Percentiles rank a stretch among this genome's conserved stretches.
These are phyloP conservation scores for Drosophila setosimentum DNA, from an alignment of 2,888 invertebrate genomes.

Conservation along the genomic window DNA sequence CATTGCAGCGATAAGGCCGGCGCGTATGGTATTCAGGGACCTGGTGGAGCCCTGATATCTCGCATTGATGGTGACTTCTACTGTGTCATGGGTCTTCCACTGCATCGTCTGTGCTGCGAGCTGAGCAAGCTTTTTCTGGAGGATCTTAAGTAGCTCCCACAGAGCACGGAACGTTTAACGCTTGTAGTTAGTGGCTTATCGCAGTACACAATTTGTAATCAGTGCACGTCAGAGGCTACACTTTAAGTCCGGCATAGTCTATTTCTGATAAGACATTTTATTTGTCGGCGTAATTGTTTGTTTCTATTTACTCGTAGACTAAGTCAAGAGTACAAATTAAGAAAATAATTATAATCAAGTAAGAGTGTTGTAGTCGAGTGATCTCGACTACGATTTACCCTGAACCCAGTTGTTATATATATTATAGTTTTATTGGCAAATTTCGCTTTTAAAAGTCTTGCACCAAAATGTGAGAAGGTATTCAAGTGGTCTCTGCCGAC, in stretches of 20 bases:
- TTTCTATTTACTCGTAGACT: conserved; percentile 47
- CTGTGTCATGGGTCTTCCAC: conserved; percentile 95
- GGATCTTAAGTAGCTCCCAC: conserved; percentile 42
- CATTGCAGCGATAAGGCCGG: conserved; percentile 93
- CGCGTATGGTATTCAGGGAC: conserved; percentile 95
- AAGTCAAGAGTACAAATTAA: conserved; percentile 54
- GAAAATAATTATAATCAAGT: conserved; percentile 39
- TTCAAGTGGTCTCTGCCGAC: too few relatives aligned
- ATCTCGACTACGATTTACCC: too few relatives aligned
- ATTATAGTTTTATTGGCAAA: too few relatives aligned
- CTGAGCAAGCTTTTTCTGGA: conserved; percentile 86
- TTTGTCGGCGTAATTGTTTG: conserved; percentile 35
- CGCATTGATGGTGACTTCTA: conserved; percentile 94
- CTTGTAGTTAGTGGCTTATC: conserved; percentile 24
- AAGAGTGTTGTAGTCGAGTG: too few relatives aligned
- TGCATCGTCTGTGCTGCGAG: conserved; percentile 88
- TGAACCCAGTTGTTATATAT: too few relatives aligned
- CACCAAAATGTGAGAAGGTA: too few relatives aligned
- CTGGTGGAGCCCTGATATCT: conserved; percentile 93
- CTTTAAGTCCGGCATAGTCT: conserved; percentile 32
- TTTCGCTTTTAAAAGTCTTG: too few relatives aligned
- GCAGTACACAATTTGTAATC: conserved; percentile 35
- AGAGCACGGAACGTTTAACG: neutral
- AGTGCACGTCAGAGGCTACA: conserved; percentile 66
- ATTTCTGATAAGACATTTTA: conserved; percentile 56